Percentiles rank a stretch among this genome's conserved stretches.
Evolutionary conservation across 2,113 vertebrate genomes (phyloP).

Genomic region (Motacilla alba): DNA sequence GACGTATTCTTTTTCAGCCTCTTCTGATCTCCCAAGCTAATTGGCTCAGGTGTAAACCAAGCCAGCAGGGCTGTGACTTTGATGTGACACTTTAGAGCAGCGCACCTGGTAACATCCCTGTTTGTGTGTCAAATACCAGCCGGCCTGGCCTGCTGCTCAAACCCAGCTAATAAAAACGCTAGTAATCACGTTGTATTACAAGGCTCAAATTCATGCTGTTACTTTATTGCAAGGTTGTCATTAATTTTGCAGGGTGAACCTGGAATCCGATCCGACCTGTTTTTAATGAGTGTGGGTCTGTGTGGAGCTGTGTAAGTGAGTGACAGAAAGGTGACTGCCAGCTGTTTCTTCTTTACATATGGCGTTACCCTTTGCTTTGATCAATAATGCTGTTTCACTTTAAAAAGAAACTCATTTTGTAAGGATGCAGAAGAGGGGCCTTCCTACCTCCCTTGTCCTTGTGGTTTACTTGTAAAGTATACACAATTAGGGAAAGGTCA

Average conservation of each 20-base stretch:
- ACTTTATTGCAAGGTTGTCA: conserved; percentile 75
- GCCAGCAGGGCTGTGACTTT: conserved; percentile 85
- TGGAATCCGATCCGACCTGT: conserved; percentile 76
- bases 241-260: conserved; percentile 85
- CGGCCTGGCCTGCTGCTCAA: conserved; percentile 71
- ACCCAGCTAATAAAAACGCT: conserved; percentile 70
- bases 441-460: neutral
- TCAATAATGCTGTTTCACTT: conserved; percentile 69
- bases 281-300: conserved; percentile 66
- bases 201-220: conserved; percentile 73
- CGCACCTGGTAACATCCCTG: conserved; percentile 71
- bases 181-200: conserved; percentile 76
- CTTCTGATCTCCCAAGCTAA: conserved; percentile 87
- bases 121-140: conserved; percentile 76
- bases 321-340: conserved; percentile 69
- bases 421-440: conserved; percentile 26
- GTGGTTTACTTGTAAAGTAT: conserved; percentile 46
- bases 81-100: conserved; percentile 78
- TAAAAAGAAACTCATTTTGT: conserved; percentile 63
- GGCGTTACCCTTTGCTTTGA: conserved; percentile 69
- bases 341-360: conserved; percentile 67
- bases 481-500: conserved; percentile 63
- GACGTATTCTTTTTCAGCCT: conserved; percentile 77
- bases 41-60: conserved; percentile 95
- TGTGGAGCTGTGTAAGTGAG: conserved; percentile 38